These are phyloP conservation scores for Ochropleura leucogaster DNA, from an alignment of 2,888 invertebrate genomes.

Conservation along the genomic window DNA sequence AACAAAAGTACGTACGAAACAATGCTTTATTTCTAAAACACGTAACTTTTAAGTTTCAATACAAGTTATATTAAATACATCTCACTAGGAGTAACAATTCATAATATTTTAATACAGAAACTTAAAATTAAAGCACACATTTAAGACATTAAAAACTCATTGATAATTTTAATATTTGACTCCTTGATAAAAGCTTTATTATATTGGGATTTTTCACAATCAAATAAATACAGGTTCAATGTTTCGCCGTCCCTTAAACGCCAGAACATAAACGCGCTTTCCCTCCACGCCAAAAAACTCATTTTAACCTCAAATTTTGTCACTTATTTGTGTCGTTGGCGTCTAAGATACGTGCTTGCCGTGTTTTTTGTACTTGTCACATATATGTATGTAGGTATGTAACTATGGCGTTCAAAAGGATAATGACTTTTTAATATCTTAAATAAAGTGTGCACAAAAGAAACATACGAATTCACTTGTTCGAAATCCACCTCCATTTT, in stretches of 20 bases:
- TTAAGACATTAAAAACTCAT: no score
- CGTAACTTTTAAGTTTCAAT: slow-evolving; percentile 42
- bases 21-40: slow-evolving; percentile 63
- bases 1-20: slow-evolving; percentile 25
- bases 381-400: no score
- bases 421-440: no score
- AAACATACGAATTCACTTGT: slow-evolving; percentile 35
- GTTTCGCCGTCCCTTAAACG: neutral
- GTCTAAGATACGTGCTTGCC: no score
- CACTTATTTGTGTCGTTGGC: no score
- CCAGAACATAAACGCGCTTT: no score
- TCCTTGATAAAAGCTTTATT: neutral
- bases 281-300: no score
- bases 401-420: no score
- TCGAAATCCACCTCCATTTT: slow-evolving; percentile 10
- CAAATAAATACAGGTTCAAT: neutral
- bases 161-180: neutral
- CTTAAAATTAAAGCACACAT: slow-evolving; percentile 37
- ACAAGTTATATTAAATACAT: slow-evolving; percentile 40
- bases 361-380: no score
- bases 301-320: no score
- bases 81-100: slow-evolving; percentile 46
- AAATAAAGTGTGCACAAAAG: slow-evolving; percentile 7
- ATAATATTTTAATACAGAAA: slow-evolving; percentile 39
- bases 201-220: neutral